Conservation (phyloP, 1,140 invertebrate species). For the Neotoxoptera formosana region DNA sequence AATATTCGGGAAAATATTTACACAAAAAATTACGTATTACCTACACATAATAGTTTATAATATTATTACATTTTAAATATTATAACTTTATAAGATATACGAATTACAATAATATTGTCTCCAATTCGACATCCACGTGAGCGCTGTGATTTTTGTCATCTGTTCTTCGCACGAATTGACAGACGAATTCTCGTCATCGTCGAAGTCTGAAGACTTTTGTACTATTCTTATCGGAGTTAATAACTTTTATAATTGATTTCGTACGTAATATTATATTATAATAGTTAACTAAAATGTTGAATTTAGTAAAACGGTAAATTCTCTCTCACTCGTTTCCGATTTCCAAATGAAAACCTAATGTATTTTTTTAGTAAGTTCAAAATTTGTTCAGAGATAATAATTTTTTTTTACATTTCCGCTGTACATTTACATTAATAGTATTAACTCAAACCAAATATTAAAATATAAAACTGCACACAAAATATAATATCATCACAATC, state of each 20-base stretch:
- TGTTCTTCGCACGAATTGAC: not conserved
- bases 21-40: not conserved
- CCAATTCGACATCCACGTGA: not conserved
- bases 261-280: not conserved
- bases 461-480: not conserved
- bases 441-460: not conserved
- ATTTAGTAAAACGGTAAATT: not conserved
- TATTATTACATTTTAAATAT: too few species aligned
- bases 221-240: not conserved
- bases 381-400: not conserved
- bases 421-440: not conserved
- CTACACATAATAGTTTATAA: too few species aligned
- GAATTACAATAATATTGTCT: not conserved
- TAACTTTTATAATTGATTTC: not conserved
- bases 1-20: not conserved
- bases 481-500: not conserved
- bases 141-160: not conserved
- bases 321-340: not conserved
- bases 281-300: not conserved
- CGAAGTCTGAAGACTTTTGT: not conserved
- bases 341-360: not conserved
- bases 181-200: not conserved
- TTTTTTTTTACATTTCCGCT: not conserved
- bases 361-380: not conserved
- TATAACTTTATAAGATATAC: too few species aligned